A percentile compares a stretch with the other conserved stretches of the same genome.
Evolutionary conservation across 2,113 vertebrate genomes (phyloP).

Genomic region (Apaloderma vittatum): DNA sequence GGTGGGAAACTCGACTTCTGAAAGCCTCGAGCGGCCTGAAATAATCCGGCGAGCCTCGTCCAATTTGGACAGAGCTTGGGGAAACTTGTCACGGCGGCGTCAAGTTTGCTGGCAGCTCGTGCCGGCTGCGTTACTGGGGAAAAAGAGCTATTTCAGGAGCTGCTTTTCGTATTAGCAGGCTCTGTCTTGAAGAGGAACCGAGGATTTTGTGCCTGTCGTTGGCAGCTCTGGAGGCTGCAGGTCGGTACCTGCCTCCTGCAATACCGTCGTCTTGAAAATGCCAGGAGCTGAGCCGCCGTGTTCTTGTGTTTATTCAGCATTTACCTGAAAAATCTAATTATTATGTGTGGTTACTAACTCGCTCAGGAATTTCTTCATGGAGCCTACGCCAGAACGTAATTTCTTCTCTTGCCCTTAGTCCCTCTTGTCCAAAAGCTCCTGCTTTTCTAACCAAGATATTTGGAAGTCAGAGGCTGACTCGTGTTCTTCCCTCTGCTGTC

Average conservation of each 20-base stretch:
- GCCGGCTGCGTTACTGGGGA: neutral
- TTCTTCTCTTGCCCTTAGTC: neutral
- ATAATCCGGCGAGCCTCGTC: fast-evolving
- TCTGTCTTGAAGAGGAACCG: neutral
- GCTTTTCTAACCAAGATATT: neutral
- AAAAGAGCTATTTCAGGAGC: constrained; percentile 14
- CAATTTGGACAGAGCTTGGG: neutral
- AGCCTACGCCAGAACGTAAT: neutral
- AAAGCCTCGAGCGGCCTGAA: neutral
- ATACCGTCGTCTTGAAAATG: neutral
- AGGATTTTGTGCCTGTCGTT: neutral
- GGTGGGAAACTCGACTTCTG: neutral
- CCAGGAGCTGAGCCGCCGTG: neutral
- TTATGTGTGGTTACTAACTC: neutral
- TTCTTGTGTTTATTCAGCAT: neutral
- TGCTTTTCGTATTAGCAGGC: neutral
- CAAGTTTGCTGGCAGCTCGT: neutral
- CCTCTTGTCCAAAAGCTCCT: neutral
- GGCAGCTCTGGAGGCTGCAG: neutral
- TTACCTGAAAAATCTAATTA: neutral
- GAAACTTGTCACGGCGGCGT: neutral
- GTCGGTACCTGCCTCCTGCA: neutral
- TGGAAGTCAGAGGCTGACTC: neutral
- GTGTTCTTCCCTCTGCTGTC: too few species aligned
- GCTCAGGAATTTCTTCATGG: neutral